Conservation (phyloP, 2,888 invertebrate genomes). For the Hetaerina titia region DNA sequence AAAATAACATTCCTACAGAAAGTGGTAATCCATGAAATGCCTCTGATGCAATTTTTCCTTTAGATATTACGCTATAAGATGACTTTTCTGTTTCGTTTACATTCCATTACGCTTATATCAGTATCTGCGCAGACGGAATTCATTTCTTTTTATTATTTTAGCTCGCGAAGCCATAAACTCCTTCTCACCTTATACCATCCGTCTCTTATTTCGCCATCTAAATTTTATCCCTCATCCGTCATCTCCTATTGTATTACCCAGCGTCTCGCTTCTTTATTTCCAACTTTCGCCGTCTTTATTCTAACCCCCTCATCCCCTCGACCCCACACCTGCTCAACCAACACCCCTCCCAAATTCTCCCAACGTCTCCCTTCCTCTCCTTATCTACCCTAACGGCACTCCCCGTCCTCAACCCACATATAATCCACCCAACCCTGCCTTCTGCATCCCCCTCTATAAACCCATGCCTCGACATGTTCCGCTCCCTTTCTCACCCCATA, state of each 20-base stretch:
- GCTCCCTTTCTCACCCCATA: not conserved
- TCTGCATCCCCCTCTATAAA: not conserved
- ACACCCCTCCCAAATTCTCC: not conserved
- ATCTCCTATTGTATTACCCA: conserved; percentile 12
- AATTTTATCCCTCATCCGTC: conserved; percentile 19
- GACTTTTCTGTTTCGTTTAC: not conserved
- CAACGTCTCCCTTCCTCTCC: not conserved
- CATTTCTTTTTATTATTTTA: not conserved
- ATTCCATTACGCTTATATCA: conserved; percentile 24
- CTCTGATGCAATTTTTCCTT: not conserved
- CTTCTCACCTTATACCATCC: not conserved
- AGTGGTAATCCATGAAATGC: not conserved
- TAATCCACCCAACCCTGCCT: not conserved
- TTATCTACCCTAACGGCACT: not conserved
- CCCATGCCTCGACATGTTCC: not conserved
- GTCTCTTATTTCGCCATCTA: conserved; percentile 26
- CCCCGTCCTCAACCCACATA: not conserved
- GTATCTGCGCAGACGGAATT: not conserved
- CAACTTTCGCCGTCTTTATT: not conserved
- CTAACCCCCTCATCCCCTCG: not conserved
- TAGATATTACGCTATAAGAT: not conserved
- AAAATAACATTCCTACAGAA: not conserved
- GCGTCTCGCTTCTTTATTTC: conserved; percentile 1
- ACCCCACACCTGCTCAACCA: not conserved
- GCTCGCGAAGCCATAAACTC: not conserved